phyloP scores from a whole-genome alignment of 2,113 vertebrate species.

The Coreoperca whiteheadi region DNA sequence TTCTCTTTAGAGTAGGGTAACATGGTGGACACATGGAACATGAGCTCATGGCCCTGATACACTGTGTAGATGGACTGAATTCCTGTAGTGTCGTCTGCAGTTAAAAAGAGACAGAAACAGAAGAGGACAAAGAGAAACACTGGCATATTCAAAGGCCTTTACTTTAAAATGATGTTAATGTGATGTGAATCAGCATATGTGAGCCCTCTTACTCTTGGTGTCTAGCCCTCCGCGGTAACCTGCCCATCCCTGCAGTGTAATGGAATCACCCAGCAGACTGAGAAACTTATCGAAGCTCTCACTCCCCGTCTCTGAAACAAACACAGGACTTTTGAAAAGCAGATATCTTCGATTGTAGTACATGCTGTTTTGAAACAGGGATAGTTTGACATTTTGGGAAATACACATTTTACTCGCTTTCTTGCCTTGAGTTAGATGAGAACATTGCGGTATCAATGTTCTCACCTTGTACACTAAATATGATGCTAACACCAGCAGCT shows the following conservation, averaged over 20 bases:
- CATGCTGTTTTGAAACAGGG: neutral
- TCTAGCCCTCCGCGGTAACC: conserved; percentile 98
- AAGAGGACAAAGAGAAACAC: neutral
- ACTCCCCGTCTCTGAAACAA: conserved; percentile 90
- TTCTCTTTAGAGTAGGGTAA: conserved; percentile 98
- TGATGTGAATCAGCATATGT: neutral
- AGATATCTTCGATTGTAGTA: neutral
- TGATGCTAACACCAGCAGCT: neutral
- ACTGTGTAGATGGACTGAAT: conserved; percentile 95
- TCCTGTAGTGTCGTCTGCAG: conserved; percentile 97
- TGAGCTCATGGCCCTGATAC: conserved; percentile 98
- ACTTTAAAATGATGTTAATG: neutral
- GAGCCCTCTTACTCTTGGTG: conserved; percentile 93
- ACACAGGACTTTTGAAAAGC: conserved; percentile 6
- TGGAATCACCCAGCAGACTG: conserved; percentile 91
- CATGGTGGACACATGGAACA: conserved; percentile 99
- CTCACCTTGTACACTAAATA: too few species aligned
- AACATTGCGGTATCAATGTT: too few species aligned
- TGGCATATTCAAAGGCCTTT: neutral
- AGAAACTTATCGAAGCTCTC: conserved; percentile 95
- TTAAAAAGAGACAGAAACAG: conserved; percentile 25
- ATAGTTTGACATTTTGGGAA: neutral
- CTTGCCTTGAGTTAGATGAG: neutral
- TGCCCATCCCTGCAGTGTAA: conserved; percentile 96
- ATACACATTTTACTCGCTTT: neutral